Base-by-base conservation (phyloP, 2,888 invertebrate species). In the Hemaris fuciformis region DNA sequence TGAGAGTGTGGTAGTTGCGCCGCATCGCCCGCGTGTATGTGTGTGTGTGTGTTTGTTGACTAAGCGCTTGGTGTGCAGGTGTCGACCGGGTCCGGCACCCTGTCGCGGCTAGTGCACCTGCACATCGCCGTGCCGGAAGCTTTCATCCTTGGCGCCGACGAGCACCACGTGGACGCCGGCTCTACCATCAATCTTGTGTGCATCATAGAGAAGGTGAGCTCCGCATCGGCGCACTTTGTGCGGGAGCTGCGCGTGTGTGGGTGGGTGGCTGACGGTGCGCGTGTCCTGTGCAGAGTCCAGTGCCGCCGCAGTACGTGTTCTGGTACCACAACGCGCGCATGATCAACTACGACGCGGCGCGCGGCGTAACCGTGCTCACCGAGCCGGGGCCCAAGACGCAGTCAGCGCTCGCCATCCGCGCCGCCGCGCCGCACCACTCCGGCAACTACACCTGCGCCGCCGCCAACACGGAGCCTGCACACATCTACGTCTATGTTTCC, bases 291-390 rank as follows among this genome's bases (percentile, higher is more conserved):
- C 94, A 97, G 97, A 97, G 97, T 85, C 98, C 98, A 61, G 96
- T 96, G 81, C 98, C 97, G 73, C 98, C 98, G 71, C 97, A 97
- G 91, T 98, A 97, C 93, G 97, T 98, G 83, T 98, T 98, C 93
- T 98, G 98, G 98, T 98, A 97, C 93, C 98, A 98, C 93, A 97
- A 98, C 93, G 96, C 96, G 88, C 96, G 96, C 83, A 97, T 98
- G 96, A 97, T 98, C 93, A 98, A 98, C 94, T 98, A 97, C 91
- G 97, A 98, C 91, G 96, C 95, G 76, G 93, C 96, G 75, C 95
- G 97, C 79, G 96, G 97, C 72, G 97, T 97, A 72, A 94, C 94
- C 71, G 97, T 98, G 80, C 95, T 95, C 84, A 97, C 97, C 70
- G 96, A 96, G 87, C 96, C 96, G 69, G 97, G 97, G 68, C 95